phyloP scores from a whole-genome alignment of 2,888 invertebrate species.

The Leucoma salicis region DNA sequence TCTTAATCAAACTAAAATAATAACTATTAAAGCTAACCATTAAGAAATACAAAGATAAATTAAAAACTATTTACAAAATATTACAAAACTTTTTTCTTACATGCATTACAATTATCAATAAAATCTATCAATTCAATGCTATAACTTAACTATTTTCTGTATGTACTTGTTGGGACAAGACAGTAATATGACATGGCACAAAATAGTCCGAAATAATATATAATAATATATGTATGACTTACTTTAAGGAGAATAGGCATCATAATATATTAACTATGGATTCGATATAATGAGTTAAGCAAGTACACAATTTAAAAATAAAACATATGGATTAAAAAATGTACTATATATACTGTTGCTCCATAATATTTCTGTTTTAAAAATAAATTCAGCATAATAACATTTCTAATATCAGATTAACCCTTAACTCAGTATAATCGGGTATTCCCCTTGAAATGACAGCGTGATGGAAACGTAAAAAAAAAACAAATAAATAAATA shows the following conservation, averaged over 20 bases:
- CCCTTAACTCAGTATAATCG: slow-evolving; percentile 1
- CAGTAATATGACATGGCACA: slow-evolving; percentile 57
- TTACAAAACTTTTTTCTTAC: slow-evolving; percentile 53
- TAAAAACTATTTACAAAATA: slow-evolving; percentile 77
- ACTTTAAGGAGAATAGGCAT: slow-evolving; percentile 14
- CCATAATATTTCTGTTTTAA: no score
- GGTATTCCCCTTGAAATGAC: not conserved
- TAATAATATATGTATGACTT: slow-evolving; percentile 14
- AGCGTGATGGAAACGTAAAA: slow-evolving; percentile 24
- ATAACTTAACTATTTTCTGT: slow-evolving; percentile 28
- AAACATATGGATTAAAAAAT: no score
- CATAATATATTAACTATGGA: not conserved
- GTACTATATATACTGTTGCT: no score
- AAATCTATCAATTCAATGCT: slow-evolving; percentile 32
- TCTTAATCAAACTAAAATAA: slow-evolving; percentile 56
- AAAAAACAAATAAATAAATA: no score
- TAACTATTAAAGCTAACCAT: slow-evolving; percentile 79
- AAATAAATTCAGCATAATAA: no score
- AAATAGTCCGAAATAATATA: slow-evolving; percentile 44
- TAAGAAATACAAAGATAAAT: slow-evolving; percentile 70
- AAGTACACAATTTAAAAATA: not conserved
- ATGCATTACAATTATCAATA: slow-evolving; percentile 30
- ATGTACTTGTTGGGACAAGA: slow-evolving; percentile 35
- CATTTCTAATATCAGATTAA: no score
- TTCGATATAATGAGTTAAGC: not conserved